These are phyloP conservation scores for Zoroaster sp. DNA, from an alignment of 53 echinoderm and acorn worm species.

Conservation along the genomic window DNA sequence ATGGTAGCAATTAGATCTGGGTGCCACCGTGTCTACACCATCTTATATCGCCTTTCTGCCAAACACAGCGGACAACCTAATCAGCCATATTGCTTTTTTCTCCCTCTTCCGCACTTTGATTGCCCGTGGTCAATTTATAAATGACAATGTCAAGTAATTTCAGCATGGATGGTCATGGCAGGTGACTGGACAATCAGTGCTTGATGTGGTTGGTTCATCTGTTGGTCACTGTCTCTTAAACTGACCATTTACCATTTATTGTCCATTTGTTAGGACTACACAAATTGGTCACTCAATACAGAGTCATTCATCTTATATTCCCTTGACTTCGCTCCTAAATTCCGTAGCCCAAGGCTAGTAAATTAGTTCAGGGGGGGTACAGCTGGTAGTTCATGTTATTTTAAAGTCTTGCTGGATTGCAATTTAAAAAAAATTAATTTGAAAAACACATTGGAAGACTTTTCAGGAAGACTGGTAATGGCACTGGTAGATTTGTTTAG, in stretches of 20 bases:
- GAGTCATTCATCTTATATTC: background rate
- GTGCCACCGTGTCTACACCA: slow-evolving; percentile 28
- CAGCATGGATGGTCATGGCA: background rate
- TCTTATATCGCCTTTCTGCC: slow-evolving; percentile 12
- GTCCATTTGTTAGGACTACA: background rate
- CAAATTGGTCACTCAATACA: background rate
- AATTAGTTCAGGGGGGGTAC: background rate
- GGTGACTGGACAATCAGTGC: background rate
- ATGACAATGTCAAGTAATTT: background rate
- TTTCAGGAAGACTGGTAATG: too few species aligned
- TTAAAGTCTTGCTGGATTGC: too few species aligned
- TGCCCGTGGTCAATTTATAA: slow-evolving; percentile 3
- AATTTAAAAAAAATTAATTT: too few species aligned
- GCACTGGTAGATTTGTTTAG: too few species aligned
- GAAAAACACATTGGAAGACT: too few species aligned
- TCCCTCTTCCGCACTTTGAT: background rate
- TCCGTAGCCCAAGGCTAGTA: background rate
- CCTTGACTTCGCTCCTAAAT: background rate
- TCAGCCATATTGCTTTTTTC: slow-evolving; percentile 15
- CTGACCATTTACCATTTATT: background rate
- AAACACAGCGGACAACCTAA: background rate
- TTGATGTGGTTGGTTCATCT: background rate
- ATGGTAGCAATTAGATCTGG: slow-evolving; percentile 46
- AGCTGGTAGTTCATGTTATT: background rate
- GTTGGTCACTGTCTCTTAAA: background rate